Conservation (phyloP, 2,113 vertebrate genomes). For the Saguinus midas region DNA sequence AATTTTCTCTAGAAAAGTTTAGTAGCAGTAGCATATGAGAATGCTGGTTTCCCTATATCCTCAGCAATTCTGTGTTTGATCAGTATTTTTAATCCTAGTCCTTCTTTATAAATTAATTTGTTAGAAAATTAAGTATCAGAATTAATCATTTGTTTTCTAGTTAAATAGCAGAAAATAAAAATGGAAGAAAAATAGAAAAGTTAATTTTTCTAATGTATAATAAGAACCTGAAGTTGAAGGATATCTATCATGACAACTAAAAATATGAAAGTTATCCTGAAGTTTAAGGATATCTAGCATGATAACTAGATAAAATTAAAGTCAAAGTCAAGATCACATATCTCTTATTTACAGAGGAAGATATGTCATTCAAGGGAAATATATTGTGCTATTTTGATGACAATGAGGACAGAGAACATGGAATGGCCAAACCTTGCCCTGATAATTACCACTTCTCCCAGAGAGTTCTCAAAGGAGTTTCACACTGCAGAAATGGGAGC, state of each 20-base stretch:
- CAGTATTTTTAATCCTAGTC: not conserved
- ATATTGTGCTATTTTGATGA: not conserved
- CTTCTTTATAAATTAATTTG: not conserved
- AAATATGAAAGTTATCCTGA: not conserved
- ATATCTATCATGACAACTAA: not conserved
- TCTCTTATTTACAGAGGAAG: not conserved
- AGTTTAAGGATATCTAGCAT: not conserved
- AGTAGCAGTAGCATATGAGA: not conserved
- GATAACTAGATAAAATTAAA: not conserved
- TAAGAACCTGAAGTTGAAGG: not conserved
- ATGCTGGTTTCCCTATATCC: not conserved
- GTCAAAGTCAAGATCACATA: not conserved
- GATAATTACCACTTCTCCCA: not conserved
- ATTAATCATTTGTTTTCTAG: not conserved
- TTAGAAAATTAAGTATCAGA: not conserved
- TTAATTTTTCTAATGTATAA: not conserved
- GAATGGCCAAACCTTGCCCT: not conserved
- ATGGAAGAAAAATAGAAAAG: not conserved
- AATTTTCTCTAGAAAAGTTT: conserved; percentile 16
- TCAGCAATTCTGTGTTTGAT: not conserved
- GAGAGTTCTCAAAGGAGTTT: not conserved
- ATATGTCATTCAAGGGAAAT: not conserved
- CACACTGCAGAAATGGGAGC: not conserved
- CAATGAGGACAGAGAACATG: not conserved
- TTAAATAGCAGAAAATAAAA: not conserved